Evolutionary conservation across 2,888 invertebrate genomes (phyloP).

Genomic region (Tinea semifulvella): DNA sequence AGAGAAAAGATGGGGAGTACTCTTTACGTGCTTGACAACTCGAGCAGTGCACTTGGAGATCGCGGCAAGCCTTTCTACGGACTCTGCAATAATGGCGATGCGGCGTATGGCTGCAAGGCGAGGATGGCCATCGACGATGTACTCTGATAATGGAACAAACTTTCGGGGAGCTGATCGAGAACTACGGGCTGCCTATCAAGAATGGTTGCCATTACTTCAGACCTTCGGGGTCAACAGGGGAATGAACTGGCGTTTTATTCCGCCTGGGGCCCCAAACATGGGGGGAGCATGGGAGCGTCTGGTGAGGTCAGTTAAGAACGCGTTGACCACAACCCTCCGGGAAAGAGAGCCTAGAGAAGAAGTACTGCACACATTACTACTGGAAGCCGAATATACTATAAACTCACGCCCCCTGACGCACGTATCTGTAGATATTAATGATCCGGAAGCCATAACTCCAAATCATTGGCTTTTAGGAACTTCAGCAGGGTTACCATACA

Average conservation of each 20-base stretch:
- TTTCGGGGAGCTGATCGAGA: slow-evolving; percentile 10
- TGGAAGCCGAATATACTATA: slow-evolving; percentile 18
- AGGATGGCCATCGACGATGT: slow-evolving; percentile 18
- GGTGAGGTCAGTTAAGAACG: slow-evolving; percentile 19
- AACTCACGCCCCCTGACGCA: slow-evolving; percentile 23
- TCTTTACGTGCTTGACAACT: too few relatives aligned
- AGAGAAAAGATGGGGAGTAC: too few relatives aligned
- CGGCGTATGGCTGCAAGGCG: slow-evolving; percentile 20
- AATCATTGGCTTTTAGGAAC: slow-evolving; percentile 25
- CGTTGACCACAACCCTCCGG: slow-evolving; percentile 20
- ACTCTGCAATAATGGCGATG: slow-evolving; percentile 19
- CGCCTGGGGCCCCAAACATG: slow-evolving; percentile 21
- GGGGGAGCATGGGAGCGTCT: too few relatives aligned
- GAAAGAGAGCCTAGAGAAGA: too few relatives aligned
- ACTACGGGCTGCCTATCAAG: background rate
- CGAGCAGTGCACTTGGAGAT: too few relatives aligned
- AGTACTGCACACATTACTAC: too few relatives aligned
- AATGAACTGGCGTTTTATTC: slow-evolving; percentile 17
- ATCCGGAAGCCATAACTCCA: slow-evolving; percentile 23
- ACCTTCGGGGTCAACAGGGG: background rate
- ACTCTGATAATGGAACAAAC: slow-evolving; percentile 19
- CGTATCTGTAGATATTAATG: slow-evolving; percentile 22
- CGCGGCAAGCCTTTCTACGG: slow-evolving; percentile 18
- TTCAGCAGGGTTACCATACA: slow-evolving; percentile 16
- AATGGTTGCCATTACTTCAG: background rate